These are phyloP conservation scores for Drosophila helvetica DNA, from an alignment of 2,888 invertebrate genomes.

Conservation along the genomic window DNA sequence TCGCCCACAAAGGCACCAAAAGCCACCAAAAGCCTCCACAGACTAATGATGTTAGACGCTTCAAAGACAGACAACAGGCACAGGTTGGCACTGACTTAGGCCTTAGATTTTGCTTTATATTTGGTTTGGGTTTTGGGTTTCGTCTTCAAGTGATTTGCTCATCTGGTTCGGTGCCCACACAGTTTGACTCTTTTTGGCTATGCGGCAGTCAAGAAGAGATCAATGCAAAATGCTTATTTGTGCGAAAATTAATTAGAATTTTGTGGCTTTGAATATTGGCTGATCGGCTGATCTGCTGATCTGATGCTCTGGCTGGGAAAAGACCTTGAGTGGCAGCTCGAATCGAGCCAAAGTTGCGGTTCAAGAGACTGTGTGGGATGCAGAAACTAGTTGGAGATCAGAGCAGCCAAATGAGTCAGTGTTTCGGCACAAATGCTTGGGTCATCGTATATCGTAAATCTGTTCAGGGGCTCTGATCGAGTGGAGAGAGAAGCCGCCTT, in stretches of 20 bases:
- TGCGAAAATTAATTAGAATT: conserved; percentile 68
- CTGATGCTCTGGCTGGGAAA: conserved; percentile 56
- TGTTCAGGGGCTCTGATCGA: conserved; percentile 15
- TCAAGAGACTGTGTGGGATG: conserved; percentile 70
- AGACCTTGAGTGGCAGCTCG: conserved; percentile 60
- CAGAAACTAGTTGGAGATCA: conserved; percentile 45
- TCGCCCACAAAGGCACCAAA: conserved; percentile 56
- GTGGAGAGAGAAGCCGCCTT: conserved; percentile 1
- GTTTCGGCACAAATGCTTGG: conserved; percentile 14
- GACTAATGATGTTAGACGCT: conserved; percentile 48
- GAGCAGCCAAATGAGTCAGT: conserved; percentile 25
- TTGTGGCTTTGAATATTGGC: conserved; percentile 50
- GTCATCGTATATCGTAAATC: conserved; percentile 30
- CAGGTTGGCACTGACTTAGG: conserved; percentile 45
- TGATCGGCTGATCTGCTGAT: background rate
- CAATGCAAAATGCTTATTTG: conserved; percentile 42
- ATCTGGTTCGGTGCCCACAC: conserved; percentile 55
- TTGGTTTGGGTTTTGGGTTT: conserved; percentile 30
- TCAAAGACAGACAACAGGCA: conserved; percentile 15
- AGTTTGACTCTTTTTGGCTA: conserved; percentile 54
- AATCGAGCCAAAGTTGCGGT: conserved; percentile 41
- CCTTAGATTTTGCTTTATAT: conserved; percentile 20
- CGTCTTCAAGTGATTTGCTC: conserved; percentile 27
- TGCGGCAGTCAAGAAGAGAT: conserved; percentile 52
- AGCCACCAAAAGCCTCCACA: conserved; percentile 30